Conservation (phyloP, 2,113 vertebrate genomes). For the Spilogale gracilis region DNA sequence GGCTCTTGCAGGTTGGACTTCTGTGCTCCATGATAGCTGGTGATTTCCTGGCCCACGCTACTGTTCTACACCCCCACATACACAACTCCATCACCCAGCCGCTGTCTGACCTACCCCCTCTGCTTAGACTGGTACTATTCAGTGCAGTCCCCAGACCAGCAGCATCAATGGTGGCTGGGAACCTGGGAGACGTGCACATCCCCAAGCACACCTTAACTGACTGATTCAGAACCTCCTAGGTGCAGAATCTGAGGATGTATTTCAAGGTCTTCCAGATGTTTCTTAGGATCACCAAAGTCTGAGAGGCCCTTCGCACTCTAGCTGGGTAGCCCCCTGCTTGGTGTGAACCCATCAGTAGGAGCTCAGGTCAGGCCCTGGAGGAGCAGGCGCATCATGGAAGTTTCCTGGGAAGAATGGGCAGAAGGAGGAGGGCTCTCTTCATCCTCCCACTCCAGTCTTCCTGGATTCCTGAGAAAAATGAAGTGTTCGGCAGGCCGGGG, state of each 20-base stretch:
- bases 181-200: fast-evolving
- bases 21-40: not conserved
- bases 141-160: not conserved
- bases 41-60: fast-evolving
- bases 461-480: not conserved
- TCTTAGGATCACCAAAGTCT: not conserved
- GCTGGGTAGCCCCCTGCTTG: not conserved
- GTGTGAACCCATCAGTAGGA: not conserved
- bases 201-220: not conserved
- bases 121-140: too few relatives aligned
- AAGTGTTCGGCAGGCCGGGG: not conserved
- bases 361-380: not conserved
- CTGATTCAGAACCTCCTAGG: not conserved
- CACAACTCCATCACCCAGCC: too few relatives aligned
- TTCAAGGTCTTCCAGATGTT: not conserved
- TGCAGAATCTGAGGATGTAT: not conserved
- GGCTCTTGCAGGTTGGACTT: not conserved
- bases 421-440: not conserved
- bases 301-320: not conserved
- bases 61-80: not conserved
- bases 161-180: not conserved
- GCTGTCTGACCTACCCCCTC: not conserved
- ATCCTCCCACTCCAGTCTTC: too few relatives aligned
- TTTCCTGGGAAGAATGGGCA: not conserved
- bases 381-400: not conserved